phyloP scores from a whole-genome alignment of 2,888 invertebrate species.

The Euclidia mi region DNA sequence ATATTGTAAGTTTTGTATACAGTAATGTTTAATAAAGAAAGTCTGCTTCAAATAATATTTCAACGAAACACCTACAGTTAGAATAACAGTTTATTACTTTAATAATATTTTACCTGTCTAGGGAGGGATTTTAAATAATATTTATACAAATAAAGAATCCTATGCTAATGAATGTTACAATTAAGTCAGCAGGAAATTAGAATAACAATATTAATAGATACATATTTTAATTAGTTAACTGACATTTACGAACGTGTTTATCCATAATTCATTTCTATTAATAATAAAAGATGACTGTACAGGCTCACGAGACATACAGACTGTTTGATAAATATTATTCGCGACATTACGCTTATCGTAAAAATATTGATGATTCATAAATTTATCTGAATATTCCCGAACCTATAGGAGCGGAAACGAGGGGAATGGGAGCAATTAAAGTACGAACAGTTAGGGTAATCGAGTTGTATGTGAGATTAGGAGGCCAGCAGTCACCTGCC shows the following conservation, averaged over 20 bases:
- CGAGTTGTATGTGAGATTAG: conserved; percentile 42
- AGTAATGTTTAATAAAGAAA: too few relatives aligned
- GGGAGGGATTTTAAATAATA: not conserved
- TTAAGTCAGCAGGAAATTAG: conserved; percentile 36
- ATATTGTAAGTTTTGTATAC: too few relatives aligned
- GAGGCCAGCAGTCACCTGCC: conserved; percentile 43
- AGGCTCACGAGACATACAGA: not conserved
- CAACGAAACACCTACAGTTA: too few relatives aligned
- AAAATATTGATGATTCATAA: conserved; percentile 41
- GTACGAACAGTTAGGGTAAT: conserved; percentile 38
- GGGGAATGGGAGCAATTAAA: conserved; percentile 37
- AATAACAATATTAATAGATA: conserved; percentile 13
- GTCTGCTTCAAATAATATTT: too few relatives aligned
- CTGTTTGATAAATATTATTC: too few relatives aligned
- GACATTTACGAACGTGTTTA: conserved; percentile 6
- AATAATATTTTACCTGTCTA: too few relatives aligned
- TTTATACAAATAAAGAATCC: conserved; percentile 9
- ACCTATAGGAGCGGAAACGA: conserved; percentile 42
- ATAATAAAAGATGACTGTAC: not conserved
- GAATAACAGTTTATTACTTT: too few relatives aligned
- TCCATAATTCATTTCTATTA: conserved; percentile 34
- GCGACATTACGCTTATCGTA: conserved; percentile 26
- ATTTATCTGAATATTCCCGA: conserved; percentile 36
- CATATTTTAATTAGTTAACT: conserved; percentile 6
- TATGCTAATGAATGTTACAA: conserved; percentile 17